These are phyloP conservation scores for Euschistus heros DNA, from an alignment of 1,140 invertebrate species.

Conservation along the genomic window DNA sequence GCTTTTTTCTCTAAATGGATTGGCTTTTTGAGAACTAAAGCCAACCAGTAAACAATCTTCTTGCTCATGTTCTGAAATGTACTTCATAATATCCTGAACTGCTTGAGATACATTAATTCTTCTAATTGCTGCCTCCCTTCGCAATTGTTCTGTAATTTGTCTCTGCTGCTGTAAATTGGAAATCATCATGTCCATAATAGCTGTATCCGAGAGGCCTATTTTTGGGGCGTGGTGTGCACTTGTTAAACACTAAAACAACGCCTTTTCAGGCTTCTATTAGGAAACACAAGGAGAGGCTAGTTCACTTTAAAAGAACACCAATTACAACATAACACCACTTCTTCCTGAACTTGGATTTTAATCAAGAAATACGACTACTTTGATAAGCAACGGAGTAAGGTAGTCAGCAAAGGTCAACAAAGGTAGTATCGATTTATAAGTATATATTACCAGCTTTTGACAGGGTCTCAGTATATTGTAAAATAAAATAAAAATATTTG, in stretches of 20 bases:
- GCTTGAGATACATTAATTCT: slow-evolving; percentile 79
- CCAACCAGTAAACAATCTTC: slow-evolving; percentile 92
- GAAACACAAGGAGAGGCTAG: too few relatives aligned
- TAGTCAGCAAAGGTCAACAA: too few relatives aligned
- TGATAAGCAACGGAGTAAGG: too few relatives aligned
- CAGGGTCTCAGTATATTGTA: too few relatives aligned
- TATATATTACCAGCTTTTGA: too few relatives aligned
- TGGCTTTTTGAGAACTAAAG: slow-evolving; percentile 90
- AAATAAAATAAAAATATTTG: too few relatives aligned
- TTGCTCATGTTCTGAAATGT: slow-evolving; percentile 82
- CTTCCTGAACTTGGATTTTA: too few relatives aligned
- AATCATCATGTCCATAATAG: slow-evolving; percentile 83
- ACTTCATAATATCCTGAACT: slow-evolving; percentile 87
- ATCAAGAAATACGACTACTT: too few relatives aligned
- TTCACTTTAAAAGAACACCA: too few relatives aligned
- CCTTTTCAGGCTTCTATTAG: neutral
- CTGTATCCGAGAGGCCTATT: slow-evolving; percentile 72
- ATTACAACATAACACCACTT: too few relatives aligned
- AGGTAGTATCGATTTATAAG: too few relatives aligned
- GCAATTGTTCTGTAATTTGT: slow-evolving; percentile 83
- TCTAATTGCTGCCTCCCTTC: slow-evolving; percentile 81
- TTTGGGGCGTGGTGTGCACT: slow-evolving; percentile 31
- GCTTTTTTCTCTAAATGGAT: slow-evolving; percentile 94
- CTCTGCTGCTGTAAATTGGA: slow-evolving; percentile 84
- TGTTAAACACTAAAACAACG: slow-evolving; percentile 5